Evolutionary conservation across 2,797 vertebrate genomes (phyloP).

Genomic region (Typhlichthys eigenmanni): DNA sequence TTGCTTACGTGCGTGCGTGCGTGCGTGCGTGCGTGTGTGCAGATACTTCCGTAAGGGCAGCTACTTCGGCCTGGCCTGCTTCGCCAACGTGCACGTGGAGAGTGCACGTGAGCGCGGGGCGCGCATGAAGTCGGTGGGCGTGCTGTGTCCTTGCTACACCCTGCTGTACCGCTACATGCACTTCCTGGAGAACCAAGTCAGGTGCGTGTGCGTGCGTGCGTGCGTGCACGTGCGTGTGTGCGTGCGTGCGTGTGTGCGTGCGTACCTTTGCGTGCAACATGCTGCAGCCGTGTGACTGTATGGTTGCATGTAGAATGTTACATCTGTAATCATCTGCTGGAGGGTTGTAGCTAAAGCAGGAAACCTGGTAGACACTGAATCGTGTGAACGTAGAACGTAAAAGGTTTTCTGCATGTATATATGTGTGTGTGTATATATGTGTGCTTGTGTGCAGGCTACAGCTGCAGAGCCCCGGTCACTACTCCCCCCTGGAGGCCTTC

Average conservation of each 20-base stretch:
- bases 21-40: background rate
- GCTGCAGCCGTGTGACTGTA: constrained; percentile 24
- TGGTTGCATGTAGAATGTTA: background rate
- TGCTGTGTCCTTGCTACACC: constrained; percentile 95
- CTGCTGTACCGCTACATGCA: constrained; percentile 98
- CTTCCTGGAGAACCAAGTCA: constrained; percentile 98
- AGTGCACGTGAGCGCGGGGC: constrained; percentile 94
- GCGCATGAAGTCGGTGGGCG: constrained; percentile 97
- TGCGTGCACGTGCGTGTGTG: too few species aligned
- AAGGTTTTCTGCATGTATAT: too few species aligned
- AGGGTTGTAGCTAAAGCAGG: too few species aligned
- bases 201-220: constrained; percentile 30
- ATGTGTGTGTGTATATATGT: background rate
- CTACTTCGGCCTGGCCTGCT: constrained; percentile 96
- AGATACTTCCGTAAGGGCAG: constrained; percentile 97
- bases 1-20: too few species aligned
- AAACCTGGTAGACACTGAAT: background rate
- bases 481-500: constrained; percentile 95
- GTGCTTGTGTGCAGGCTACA: constrained; percentile 81
- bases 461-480: constrained; percentile 93
- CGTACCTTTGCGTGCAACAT: background rate
- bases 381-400: background rate
- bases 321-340: background rate
- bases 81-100: constrained; percentile 98
- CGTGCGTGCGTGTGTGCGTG: too few species aligned